Evolutionary conservation across 2,113 vertebrate species (phyloP).

Genomic region (Mustela nigripes): DNA sequence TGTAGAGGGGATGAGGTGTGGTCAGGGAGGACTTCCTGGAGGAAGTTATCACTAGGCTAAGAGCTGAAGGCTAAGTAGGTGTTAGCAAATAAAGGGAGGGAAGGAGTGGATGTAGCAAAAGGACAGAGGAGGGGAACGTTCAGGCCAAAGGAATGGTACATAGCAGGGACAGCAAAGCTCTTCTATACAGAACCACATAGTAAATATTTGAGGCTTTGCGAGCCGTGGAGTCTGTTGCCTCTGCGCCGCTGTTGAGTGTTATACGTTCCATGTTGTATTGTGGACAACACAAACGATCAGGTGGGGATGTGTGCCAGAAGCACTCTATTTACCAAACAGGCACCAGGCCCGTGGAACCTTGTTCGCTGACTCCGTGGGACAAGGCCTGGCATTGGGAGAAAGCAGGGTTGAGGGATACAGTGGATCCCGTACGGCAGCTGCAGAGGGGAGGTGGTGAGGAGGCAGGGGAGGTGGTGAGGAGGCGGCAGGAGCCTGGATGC

Average conservation of each 20-base stretch:
- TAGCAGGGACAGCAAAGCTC: background rate
- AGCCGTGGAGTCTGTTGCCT: background rate
- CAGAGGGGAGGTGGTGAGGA: background rate
- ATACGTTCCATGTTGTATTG: background rate
- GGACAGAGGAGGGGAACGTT: background rate
- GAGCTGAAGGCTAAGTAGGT: background rate
- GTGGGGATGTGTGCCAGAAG: background rate
- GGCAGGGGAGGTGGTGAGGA: background rate
- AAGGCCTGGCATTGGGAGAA: background rate
- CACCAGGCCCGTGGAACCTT: background rate
- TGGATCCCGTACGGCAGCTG: background rate
- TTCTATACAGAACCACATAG: background rate
- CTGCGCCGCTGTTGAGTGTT: background rate
- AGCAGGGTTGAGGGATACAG: background rate
- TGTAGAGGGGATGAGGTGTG: background rate
- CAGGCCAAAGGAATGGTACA: background rate
- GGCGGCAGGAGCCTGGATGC: background rate
- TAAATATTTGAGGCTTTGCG: background rate
- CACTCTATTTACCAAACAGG: conserved; percentile 10
- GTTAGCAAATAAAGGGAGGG: background rate
- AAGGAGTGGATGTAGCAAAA: background rate
- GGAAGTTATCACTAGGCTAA: background rate
- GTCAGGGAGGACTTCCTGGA: background rate
- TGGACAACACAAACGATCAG: background rate
- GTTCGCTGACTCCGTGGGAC: background rate